A percentile compares a stretch with the other conserved stretches of the same genome.
These are phyloP conservation scores for Carposina sasakii DNA, from an alignment of 1,140 invertebrate genomes.

Conservation along the genomic window DNA sequence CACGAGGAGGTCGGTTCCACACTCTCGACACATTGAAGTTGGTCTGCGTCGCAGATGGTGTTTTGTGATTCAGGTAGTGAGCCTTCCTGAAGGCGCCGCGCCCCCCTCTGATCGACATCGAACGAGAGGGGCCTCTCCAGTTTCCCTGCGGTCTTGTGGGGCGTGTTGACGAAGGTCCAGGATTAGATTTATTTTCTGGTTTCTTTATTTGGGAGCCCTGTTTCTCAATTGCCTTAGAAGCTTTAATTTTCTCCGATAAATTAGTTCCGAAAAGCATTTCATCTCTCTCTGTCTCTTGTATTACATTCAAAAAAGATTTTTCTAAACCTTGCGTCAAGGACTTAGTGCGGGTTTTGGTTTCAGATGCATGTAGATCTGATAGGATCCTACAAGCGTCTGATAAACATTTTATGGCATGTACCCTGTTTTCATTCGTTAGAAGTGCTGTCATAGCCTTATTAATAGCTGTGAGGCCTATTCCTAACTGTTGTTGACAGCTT, in stretches of 20 bases:
- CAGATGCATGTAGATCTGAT: neutral
- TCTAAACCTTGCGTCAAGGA: conserved; percentile 1
- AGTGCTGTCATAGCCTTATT: conserved; percentile 4
- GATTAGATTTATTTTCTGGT: neutral
- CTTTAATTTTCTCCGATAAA: conserved; percentile 8
- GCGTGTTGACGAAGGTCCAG: neutral
- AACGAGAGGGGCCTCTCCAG: neutral
- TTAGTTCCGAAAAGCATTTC: conserved; percentile 6
- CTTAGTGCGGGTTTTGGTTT: neutral
- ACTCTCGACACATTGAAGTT: no score
- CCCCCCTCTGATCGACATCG: conserved; percentile 1
- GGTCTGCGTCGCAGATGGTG: neutral
- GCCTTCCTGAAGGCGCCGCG: neutral
- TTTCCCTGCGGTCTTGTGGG: conserved; percentile 6
- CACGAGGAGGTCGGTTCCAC: neutral
- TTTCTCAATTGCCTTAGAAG: conserved; percentile 5
- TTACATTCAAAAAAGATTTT: conserved; percentile 4
- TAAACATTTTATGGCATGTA: conserved; percentile 1
- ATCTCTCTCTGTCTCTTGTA: conserved; percentile 6
- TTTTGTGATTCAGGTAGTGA: neutral
- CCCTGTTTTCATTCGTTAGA: conserved; percentile 3
- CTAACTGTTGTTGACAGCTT: conserved; percentile 3
- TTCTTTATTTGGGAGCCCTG: conserved; percentile 10
- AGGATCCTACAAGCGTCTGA: conserved; percentile 2
- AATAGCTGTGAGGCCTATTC: conserved; percentile 3